Conservation (phyloP, 1,140 invertebrate genomes). For the Drosophila gunungcola region DNA sequence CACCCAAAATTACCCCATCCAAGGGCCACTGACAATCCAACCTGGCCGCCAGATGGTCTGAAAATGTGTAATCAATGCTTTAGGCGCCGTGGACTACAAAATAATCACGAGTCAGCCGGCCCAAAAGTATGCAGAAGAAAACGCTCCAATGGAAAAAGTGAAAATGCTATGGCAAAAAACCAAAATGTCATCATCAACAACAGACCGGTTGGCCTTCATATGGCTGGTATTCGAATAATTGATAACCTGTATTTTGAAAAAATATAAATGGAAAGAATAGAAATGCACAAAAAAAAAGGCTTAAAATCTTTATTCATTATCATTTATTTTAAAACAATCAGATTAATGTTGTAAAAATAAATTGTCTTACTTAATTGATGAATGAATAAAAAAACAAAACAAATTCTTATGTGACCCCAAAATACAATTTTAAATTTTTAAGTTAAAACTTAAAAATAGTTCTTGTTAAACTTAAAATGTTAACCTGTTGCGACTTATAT, state of each 20-base stretch:
- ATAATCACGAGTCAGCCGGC: constrained; percentile 59
- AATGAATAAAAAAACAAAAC: no score
- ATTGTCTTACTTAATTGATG: no score
- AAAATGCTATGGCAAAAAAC: constrained; percentile 42
- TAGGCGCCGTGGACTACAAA: constrained; percentile 75
- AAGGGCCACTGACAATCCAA: not conserved
- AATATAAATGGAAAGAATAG: not conserved
- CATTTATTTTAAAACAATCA: no score
- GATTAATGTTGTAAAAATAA: no score
- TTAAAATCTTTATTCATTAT: no score
- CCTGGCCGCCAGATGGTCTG: constrained; percentile 46
- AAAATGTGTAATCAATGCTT: constrained; percentile 72
- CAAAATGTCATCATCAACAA: constrained; percentile 25
- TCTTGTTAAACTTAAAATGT: no score
- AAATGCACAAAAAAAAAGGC: no score
- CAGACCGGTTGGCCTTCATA: not conserved
- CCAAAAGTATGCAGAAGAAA: constrained; percentile 72
- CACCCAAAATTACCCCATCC: constrained; percentile 4
- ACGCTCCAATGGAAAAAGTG: constrained; percentile 32
- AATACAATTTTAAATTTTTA: no score
- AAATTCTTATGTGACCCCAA: no score
- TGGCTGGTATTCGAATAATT: not conserved
- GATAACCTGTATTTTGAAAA: not conserved
- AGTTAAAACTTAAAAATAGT: no score
- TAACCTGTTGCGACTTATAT: no score